phyloP scores from a whole-genome alignment of 2,888 invertebrate species.

The Torymus tubicola region DNA sequence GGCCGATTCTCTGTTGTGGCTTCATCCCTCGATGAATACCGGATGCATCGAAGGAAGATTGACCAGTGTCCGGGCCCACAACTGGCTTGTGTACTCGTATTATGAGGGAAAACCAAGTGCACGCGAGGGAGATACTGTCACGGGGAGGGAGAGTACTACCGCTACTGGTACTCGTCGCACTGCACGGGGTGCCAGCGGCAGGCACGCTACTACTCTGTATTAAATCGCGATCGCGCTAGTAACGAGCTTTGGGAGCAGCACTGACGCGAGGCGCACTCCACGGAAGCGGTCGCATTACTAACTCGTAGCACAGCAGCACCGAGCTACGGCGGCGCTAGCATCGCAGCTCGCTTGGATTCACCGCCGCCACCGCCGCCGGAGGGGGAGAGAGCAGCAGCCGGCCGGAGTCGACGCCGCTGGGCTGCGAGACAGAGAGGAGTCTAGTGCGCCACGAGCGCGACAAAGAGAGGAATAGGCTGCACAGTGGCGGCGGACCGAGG shows the following conservation, averaged over 20 bases:
- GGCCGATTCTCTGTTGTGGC: slow-evolving; percentile 47
- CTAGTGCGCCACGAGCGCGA: not conserved
- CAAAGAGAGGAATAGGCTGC: slow-evolving; percentile 53
- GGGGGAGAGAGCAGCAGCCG: slow-evolving; percentile 10
- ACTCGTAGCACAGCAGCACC: slow-evolving; percentile 69
- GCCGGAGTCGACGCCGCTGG: slow-evolving; percentile 41
- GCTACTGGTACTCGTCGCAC: too few species aligned
- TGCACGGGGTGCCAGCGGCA: not conserved
- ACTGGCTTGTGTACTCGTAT: too few species aligned
- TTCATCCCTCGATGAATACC: slow-evolving; percentile 39
- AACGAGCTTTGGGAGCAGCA: slow-evolving; percentile 41
- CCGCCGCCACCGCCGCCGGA: slow-evolving; percentile 46
- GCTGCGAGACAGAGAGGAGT: slow-evolving; percentile 46
- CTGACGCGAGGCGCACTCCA: slow-evolving; percentile 64
- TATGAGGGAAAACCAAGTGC: too few species aligned
- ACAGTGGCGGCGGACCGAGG: not conserved
- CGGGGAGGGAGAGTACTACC: too few species aligned
- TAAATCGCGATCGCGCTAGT: not conserved
- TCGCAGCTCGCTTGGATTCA: slow-evolving; percentile 50
- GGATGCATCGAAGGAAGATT: not conserved
- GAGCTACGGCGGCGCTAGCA: slow-evolving; percentile 58
- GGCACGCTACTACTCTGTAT: not conserved
- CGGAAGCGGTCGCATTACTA: slow-evolving; percentile 74
- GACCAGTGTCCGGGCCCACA: too few species aligned
- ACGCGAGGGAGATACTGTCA: too few species aligned